Evolutionary conservation across 2,888 invertebrate species (phyloP).

Genomic region (Hemithea aestivaria): DNA sequence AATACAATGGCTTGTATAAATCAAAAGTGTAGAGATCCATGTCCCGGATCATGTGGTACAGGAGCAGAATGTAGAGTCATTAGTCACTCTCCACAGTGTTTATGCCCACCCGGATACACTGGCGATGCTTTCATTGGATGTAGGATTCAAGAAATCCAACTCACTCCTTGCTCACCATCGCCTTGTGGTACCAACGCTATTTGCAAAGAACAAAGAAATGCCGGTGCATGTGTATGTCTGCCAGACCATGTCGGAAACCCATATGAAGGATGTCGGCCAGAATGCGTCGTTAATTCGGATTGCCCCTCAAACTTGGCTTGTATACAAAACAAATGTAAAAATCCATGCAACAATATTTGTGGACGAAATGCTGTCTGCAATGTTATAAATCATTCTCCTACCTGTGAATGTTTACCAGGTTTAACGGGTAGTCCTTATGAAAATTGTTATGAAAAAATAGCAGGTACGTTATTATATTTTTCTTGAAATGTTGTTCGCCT

Average conservation of each 20-base stretch:
- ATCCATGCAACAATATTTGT: constrained; percentile 87
- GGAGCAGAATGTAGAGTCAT: constrained; percentile 85
- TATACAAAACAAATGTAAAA: constrained; percentile 84
- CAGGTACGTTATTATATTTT: constrained; percentile 40
- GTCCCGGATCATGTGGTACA: constrained; percentile 85
- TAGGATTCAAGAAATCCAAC: constrained; percentile 62
- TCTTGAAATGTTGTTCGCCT: too few species aligned
- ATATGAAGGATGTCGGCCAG: constrained; percentile 87
- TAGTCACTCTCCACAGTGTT: constrained; percentile 87
- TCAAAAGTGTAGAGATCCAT: constrained; percentile 86
- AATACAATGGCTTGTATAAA: constrained; percentile 84
- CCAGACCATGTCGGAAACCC: constrained; percentile 86
- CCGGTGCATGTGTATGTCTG: constrained; percentile 84
- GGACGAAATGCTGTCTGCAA: constrained; percentile 86
- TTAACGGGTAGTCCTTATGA: constrained; percentile 81
- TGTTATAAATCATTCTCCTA: constrained; percentile 84
- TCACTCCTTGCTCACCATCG: constrained; percentile 82
- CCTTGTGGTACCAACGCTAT: constrained; percentile 87
- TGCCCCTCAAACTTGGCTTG: constrained; percentile 86
- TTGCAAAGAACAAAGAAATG: constrained; percentile 83
- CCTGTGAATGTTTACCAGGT: constrained; percentile 82
- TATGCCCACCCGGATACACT: constrained; percentile 81
- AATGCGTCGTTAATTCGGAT: constrained; percentile 86
- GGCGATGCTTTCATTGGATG: constrained; percentile 83
- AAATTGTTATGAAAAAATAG: constrained; percentile 64